Conservation (phyloP, 2,113 vertebrate genomes). For the Budorcas taxicolor region DNA sequence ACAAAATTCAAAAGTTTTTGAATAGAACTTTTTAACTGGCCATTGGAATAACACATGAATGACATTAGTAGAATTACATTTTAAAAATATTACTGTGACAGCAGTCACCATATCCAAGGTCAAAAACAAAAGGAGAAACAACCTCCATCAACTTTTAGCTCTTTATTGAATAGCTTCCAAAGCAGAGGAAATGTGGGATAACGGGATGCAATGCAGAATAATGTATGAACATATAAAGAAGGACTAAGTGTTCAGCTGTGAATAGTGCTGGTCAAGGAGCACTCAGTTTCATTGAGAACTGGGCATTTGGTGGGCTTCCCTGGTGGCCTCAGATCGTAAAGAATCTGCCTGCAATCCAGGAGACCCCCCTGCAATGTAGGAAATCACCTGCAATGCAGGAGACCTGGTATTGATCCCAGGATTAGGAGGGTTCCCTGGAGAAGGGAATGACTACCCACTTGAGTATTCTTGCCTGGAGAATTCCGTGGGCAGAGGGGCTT, state of each 20-base stretch:
- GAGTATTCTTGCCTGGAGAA: neutral
- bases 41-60: neutral
- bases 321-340: neutral
- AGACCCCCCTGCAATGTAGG: neutral
- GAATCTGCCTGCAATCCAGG: neutral
- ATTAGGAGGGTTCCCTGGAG: neutral
- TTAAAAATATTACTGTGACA: neutral
- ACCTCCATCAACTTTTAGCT: neutral
- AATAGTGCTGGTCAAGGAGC: neutral
- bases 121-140: neutral
- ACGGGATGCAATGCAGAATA: neutral
- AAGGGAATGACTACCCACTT: neutral
- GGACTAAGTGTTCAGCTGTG: neutral
- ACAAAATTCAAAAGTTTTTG: neutral
- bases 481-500: neutral
- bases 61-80: neutral
- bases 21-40: neutral
- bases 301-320: neutral
- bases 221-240: neutral
- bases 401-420: neutral
- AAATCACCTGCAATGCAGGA: neutral
- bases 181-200: neutral
- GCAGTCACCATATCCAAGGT: neutral
- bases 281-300: neutral
- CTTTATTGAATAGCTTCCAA: neutral